Evolutionary conservation across 2,113 vertebrate species (phyloP), one percentile per base, ranked within the genome.

Genomic region (Myiozetetes cayanensis): DNA sequence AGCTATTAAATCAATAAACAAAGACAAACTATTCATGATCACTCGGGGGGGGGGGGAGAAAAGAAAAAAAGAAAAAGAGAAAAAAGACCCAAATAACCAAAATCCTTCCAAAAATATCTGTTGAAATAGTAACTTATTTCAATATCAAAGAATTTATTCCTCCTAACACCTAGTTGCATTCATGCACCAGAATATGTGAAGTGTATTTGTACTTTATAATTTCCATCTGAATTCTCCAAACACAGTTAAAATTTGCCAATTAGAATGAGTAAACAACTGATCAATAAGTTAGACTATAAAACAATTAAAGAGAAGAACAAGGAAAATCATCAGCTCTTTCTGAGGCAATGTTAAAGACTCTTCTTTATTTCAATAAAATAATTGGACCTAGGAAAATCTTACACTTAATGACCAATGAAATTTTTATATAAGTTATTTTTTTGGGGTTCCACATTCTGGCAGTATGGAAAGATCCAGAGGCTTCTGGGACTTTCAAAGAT

Each of bases 31-130:
- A 52, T 62, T 75, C 15, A 41, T 50, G 25, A 63, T 55, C 9
- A 39, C 6, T 58, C 7, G 3, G 22, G 11, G 20, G 6, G 3
- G 49, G 13, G 14, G 6, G 3, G 5, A 47, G 30, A n/a, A 4
- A 28, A 63, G 1, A 9, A 37, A 16, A 56, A 61, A 19, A 6
- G 39, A 55, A 11, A 14, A 16, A 62, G 7, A 58, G 11, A 8
- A 27, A 49, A 33, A 11, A 2, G 0, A 9, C 10, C 11, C 50
- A 59, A 37, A 6, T 33, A 35, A 76, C 5, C 4, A 59, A 53
- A 53, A 37, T 27, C 50, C 8, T 31, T 66, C 18, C 1, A n/a
- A 87, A 89, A 70, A 44, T 30, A 23, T 44, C 18, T 44, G 3
- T 76, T 74, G 21, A 85, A 74, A 55, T 44, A 6, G 6, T 56